phyloP scores from a whole-genome alignment of 2,888 invertebrate species.

The Lypha dubia region DNA sequence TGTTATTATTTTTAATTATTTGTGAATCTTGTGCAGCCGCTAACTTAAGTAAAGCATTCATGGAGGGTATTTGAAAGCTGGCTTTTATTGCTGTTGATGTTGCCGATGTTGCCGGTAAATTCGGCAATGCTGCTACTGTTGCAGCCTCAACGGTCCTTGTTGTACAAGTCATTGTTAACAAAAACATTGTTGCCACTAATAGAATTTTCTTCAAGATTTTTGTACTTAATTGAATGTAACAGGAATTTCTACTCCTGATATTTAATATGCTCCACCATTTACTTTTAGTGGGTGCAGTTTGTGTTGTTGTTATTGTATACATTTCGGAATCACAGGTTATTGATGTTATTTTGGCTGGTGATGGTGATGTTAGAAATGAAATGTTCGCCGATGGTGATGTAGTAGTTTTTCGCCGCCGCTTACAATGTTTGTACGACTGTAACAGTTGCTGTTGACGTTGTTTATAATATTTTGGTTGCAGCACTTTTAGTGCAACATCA shows the following conservation, averaged over 20 bases:
- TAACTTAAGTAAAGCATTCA: conserved; percentile 64
- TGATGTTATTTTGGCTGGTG: conserved; percentile 28
- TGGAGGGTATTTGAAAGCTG: conserved; percentile 44
- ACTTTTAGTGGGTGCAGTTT: neutral
- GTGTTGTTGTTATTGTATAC: conserved; percentile 8
- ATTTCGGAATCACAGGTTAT: conserved; percentile 45
- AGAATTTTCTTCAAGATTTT: conserved; percentile 18
- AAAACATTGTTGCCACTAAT: conserved; percentile 28
- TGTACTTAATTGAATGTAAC: neutral
- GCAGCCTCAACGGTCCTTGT: conserved; percentile 48
- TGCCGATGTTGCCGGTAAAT: conserved; percentile 49
- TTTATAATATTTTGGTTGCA: conserved; percentile 63
- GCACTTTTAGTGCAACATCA: conserved; percentile 52
- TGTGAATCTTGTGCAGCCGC: conserved; percentile 68
- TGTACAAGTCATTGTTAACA: conserved; percentile 40
- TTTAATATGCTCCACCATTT: conserved; percentile 55
- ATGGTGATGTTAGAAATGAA: conserved; percentile 40
- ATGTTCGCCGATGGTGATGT: conserved; percentile 6
- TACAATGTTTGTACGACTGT: conserved; percentile 72
- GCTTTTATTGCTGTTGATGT: conserved; percentile 32
- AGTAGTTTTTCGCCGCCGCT: conserved; percentile 61
- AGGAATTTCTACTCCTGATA: conserved; percentile 23
- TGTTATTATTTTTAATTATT: conserved; percentile 49
- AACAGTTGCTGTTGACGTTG: conserved; percentile 72
- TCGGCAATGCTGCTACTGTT: conserved; percentile 14